These are phyloP conservation scores for Sturmia bella DNA, from an alignment of 2,888 invertebrate species.

Conservation along the genomic window DNA sequence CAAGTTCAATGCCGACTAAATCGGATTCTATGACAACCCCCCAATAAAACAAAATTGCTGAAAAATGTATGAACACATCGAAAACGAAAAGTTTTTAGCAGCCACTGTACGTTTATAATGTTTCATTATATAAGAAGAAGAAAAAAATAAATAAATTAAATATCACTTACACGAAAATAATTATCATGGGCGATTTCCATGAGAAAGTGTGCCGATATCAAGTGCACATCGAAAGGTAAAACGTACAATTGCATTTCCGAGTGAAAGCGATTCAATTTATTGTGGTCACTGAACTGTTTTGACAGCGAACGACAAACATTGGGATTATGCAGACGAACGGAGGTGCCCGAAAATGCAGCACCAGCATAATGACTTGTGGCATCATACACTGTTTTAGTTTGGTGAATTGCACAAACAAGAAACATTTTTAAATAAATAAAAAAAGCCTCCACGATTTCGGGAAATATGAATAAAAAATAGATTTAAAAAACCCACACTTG, in stretches of 20 bases:
- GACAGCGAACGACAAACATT: slow-evolving; percentile 74
- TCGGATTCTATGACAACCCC: too few species aligned
- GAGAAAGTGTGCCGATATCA: slow-evolving; percentile 73
- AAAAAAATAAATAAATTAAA: slow-evolving; percentile 3
- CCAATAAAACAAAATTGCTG: too few species aligned
- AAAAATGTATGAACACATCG: too few species aligned
- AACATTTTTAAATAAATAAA: neutral
- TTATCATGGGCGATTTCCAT: slow-evolving; percentile 73
- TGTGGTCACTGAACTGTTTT: slow-evolving; percentile 70
- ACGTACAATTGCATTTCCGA: slow-evolving; percentile 70
- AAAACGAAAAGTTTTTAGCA: too few species aligned
- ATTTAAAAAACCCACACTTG: slow-evolving; percentile 73
- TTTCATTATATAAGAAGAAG: too few species aligned
- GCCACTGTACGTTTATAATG: too few species aligned
- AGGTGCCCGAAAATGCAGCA: slow-evolving; percentile 86
- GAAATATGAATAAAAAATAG: neutral
- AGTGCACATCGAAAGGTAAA: slow-evolving; percentile 75
- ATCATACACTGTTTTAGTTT: slow-evolving; percentile 83
- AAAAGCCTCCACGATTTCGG: too few species aligned
- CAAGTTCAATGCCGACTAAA: too few species aligned
- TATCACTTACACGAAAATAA: slow-evolving; percentile 66
- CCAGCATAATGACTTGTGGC: slow-evolving; percentile 88
- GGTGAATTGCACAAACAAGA: neutral
- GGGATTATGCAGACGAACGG: slow-evolving; percentile 84
- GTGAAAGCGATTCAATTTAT: slow-evolving; percentile 70